A percentile compares a stretch with the other conserved stretches of the same genome.
Conservation (phyloP, 2,888 invertebrate species). For the Yponomeuta evonymella region DNA sequence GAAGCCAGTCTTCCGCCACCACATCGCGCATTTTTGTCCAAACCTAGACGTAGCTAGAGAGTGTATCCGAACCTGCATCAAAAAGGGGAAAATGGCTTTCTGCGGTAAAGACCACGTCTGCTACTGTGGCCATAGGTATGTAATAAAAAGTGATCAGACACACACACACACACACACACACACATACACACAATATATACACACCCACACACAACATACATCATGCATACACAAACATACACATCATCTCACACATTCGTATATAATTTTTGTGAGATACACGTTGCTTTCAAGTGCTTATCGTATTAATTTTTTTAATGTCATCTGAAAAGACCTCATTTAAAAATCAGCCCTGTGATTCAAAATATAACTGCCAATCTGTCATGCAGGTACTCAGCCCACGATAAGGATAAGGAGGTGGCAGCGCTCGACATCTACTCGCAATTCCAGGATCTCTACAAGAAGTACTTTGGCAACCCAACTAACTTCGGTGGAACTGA, state of each 20-base stretch:
- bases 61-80: slow-evolving; percentile 54
- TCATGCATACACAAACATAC: not conserved
- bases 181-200: not conserved
- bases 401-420: slow-evolving; percentile 20
- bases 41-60: slow-evolving; percentile 42
- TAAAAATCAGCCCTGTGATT: too few relatives aligned
- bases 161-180: not conserved
- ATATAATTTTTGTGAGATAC: not conserved
- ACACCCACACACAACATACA: not conserved
- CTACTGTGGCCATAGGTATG: slow-evolving; percentile 50
- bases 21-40: slow-evolving; percentile 65
- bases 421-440: slow-evolving; percentile 29
- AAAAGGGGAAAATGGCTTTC: slow-evolving; percentile 51
- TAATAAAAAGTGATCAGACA: not conserved
- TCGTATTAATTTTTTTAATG: too few relatives aligned
- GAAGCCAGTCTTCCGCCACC: slow-evolving; percentile 43
- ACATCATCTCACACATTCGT: not conserved
- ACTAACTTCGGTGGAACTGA: not conserved
- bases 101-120: slow-evolving; percentile 63
- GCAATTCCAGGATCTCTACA: slow-evolving; percentile 48
- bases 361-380: too few relatives aligned
- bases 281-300: not conserved
- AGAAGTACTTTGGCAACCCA: slow-evolving; percentile 47
- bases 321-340: too few relatives aligned
- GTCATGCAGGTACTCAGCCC: slow-evolving; percentile 6